These are phyloP conservation scores for Epiblema foenella DNA, from an alignment of 2,888 invertebrate genomes.

Conservation along the genomic window DNA sequence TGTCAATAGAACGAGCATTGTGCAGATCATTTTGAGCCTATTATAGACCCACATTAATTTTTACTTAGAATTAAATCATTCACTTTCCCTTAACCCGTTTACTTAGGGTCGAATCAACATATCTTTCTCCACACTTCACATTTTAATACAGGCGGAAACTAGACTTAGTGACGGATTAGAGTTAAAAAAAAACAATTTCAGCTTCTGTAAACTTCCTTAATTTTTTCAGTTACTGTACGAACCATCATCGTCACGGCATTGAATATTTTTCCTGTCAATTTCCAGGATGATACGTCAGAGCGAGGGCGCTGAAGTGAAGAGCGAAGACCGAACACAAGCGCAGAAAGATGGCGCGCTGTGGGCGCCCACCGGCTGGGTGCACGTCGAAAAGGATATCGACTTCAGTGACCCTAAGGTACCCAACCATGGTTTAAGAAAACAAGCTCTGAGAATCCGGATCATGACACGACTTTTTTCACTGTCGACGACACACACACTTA, in stretches of 20 bases:
- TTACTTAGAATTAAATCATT: not conserved
- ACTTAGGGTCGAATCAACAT: not conserved
- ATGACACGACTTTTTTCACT: too few relatives aligned
- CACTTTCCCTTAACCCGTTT: not conserved
- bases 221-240: too few relatives aligned
- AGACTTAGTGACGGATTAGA: too few relatives aligned
- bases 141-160: too few relatives aligned
- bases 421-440: too few relatives aligned
- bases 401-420: slow-evolving; percentile 91
- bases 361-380: slow-evolving; percentile 91
- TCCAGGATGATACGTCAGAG: slow-evolving; percentile 80
- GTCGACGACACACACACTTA: too few relatives aligned
- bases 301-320: slow-evolving; percentile 63
- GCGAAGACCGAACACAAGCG: slow-evolving; percentile 52
- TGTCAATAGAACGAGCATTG: too few relatives aligned
- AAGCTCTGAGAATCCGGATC: too few relatives aligned
- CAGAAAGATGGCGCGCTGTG: slow-evolving; percentile 87
- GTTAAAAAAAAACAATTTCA: too few relatives aligned
- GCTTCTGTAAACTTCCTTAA: too few relatives aligned
- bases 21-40: too few relatives aligned
- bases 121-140: too few relatives aligned
- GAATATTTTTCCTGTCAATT: slow-evolving; percentile 7
- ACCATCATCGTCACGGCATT: not conserved
- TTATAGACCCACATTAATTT: not conserved
- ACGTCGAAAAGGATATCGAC: slow-evolving; percentile 91